A percentile compares a stretch with the other conserved stretches of the same genome.
phyloP scores from a whole-genome alignment of 2,113 vertebrate species.

The Poecile atricapillus region DNA sequence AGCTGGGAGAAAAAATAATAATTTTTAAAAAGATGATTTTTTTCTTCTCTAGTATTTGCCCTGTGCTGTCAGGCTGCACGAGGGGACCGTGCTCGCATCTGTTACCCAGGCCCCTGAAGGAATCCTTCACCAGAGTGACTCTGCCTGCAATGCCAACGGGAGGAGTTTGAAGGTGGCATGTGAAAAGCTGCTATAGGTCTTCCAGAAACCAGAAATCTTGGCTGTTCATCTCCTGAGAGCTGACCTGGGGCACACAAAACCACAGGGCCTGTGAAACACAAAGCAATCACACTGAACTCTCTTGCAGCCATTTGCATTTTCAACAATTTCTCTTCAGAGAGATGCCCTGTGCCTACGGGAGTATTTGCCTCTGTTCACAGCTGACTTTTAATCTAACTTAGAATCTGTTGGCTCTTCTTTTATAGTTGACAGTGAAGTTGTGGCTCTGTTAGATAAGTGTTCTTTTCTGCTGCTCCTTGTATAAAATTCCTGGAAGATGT shows the following conservation, averaged over 20 bases:
- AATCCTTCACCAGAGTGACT: not conserved
- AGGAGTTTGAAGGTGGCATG: not conserved
- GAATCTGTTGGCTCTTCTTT: slow-evolving; percentile 32
- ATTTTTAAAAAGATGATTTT: not conserved
- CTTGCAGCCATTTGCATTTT: slow-evolving; percentile 42
- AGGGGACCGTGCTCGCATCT: not conserved
- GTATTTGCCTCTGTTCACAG: not conserved
- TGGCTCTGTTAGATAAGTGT: slow-evolving; percentile 21
- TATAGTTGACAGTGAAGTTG: slow-evolving; percentile 32
- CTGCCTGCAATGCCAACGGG: not conserved
- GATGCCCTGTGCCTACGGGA: not conserved
- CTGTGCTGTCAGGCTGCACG: not conserved
- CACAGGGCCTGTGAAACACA: not conserved
- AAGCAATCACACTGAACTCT: not conserved
- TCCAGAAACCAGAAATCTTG: slow-evolving; percentile 24
- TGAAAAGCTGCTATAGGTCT: not conserved
- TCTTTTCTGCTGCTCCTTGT: slow-evolving; percentile 21
- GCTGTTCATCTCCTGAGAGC: not conserved
- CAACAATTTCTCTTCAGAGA: slow-evolving; percentile 38
- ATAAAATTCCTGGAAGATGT: slow-evolving; percentile 30
- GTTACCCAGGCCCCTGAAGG: not conserved
- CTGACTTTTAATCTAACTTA: slow-evolving; percentile 22
- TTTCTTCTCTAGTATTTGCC: not conserved
- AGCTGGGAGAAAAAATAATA: not conserved
- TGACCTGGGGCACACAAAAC: not conserved